These are phyloP conservation scores for Tubulanus polymorphus DNA, from an alignment of 2,888 invertebrate genomes.

Conservation along the genomic window DNA sequence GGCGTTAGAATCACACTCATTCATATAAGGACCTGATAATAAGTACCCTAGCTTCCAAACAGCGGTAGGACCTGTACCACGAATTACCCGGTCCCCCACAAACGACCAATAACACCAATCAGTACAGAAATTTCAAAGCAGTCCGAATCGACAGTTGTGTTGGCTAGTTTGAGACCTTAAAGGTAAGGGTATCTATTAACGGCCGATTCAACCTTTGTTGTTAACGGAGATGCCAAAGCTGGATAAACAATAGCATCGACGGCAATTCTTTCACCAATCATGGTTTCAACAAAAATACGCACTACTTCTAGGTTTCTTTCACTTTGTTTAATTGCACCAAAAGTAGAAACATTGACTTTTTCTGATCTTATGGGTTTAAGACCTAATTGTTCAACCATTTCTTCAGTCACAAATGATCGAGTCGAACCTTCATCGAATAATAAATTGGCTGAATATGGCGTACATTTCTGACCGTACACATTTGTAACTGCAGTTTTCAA, in stretches of 20 bases:
- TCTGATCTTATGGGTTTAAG: too few species aligned
- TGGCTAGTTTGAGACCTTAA: slow-evolving; percentile 13
- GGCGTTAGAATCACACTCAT: not conserved
- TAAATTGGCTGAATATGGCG: too few species aligned
- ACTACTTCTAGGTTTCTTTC: slow-evolving; percentile 3
- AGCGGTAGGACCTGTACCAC: slow-evolving; percentile 20
- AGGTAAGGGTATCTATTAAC: slow-evolving; percentile 6
- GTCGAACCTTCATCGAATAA: too few species aligned
- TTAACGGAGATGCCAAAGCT: slow-evolving; percentile 16
- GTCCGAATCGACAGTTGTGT: slow-evolving; percentile 6
- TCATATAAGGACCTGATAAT: slow-evolving; percentile 9
- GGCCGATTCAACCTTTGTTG: not conserved
- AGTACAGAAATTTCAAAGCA: slow-evolving; percentile 12
- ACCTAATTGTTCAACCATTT: too few species aligned
- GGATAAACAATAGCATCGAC: slow-evolving; percentile 18
- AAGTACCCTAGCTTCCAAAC: slow-evolving; percentile 17
- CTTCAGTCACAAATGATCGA: too few species aligned
- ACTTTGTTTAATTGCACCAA: slow-evolving; percentile 7
- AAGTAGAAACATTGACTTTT: slow-evolving; percentile 9
- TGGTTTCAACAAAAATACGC: slow-evolving; percentile 9
- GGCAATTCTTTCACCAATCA: slow-evolving; percentile 6
- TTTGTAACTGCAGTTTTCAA: too few species aligned
- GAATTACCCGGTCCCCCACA: slow-evolving; percentile 12
- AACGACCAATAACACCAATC: slow-evolving; percentile 21
- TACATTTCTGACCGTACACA: too few species aligned